These are phyloP conservation scores for Ptiloglossa arizonensis DNA, from an alignment of 1,140 invertebrate species.

Conservation along the genomic window DNA sequence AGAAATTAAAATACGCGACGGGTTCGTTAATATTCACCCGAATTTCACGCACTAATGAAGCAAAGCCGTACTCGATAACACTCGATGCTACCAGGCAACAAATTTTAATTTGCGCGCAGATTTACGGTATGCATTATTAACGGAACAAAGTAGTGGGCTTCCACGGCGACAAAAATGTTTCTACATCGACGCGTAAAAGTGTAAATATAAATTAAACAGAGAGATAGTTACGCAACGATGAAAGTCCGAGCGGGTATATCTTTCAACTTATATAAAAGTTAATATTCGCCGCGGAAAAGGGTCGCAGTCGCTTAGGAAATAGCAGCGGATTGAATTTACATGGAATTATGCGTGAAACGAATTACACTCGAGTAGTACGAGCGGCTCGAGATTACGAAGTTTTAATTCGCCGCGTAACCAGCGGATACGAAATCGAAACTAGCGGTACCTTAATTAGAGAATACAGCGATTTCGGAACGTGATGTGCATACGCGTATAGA, in stretches of 20 bases:
- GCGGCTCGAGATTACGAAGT: not conserved
- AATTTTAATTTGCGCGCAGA: not conserved
- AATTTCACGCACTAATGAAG: not conserved
- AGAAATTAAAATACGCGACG: not conserved
- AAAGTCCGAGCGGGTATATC: conserved; percentile 32
- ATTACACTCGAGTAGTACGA: no score
- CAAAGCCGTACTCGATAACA: not conserved
- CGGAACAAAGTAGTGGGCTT: not conserved
- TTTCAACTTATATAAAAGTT: conserved; percentile 22
- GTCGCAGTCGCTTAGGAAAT: conserved; percentile 15
- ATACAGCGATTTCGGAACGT: conserved; percentile 26
- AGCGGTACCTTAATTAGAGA: conserved; percentile 65
- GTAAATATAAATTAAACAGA: conserved; percentile 8
- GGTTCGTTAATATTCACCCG: not conserved
- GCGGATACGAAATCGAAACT: conserved; percentile 66
- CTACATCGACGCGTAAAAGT: not conserved
- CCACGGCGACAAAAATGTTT: not conserved
- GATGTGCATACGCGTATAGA: not conserved
- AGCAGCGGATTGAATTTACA: conserved; percentile 13
- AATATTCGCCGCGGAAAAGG: conserved; percentile 30
- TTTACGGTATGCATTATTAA: not conserved
- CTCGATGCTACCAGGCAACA: not conserved
- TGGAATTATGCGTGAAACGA: conserved; percentile 4
- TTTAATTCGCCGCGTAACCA: conserved; percentile 30
- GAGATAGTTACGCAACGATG: conserved; percentile 19